Percentiles rank a stretch among this genome's conserved stretches.
phyloP scores from a whole-genome alignment of 2,888 invertebrate genomes.

The Mantis religiosa region DNA sequence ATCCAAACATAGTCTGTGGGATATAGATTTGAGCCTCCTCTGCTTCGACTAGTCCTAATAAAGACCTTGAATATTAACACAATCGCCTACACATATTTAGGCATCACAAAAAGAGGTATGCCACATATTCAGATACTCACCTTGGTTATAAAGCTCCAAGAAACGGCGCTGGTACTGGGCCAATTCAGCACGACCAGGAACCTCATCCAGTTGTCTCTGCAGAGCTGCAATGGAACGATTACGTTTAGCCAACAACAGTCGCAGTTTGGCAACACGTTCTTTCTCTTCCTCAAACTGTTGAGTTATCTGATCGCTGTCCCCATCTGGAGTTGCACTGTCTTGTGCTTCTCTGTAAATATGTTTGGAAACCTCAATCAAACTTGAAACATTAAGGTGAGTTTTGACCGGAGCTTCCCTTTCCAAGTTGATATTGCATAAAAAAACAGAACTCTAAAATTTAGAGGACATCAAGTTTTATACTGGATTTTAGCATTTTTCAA shows the following conservation, averaged over 20 bases:
- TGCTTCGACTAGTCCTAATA: too few relatives aligned
- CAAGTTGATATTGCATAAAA: not conserved
- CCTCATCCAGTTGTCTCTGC: conserved; percentile 83
- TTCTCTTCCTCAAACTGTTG: conserved; percentile 59
- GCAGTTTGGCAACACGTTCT: conserved; percentile 54
- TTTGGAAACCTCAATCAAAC: too few relatives aligned
- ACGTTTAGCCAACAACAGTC: conserved; percentile 70
- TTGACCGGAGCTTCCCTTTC: too few relatives aligned
- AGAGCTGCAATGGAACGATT: conserved; percentile 76
- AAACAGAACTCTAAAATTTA: too few relatives aligned
- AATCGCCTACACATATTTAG: too few relatives aligned
- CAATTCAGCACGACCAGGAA: conserved; percentile 88
- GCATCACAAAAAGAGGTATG: too few relatives aligned
- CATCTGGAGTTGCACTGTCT: conserved; percentile 31
- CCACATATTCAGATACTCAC: conserved; percentile 42
- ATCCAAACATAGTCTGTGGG: too few relatives aligned
- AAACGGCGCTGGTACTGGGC: conserved; percentile 94
- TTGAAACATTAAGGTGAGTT: too few relatives aligned
- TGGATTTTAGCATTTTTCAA: too few relatives aligned
- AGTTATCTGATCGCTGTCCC: conserved; percentile 41
- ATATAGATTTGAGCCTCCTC: too few relatives aligned
- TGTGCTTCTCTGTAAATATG: conserved; percentile 35
- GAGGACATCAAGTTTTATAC: too few relatives aligned
- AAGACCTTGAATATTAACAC: too few relatives aligned
- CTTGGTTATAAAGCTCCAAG: conserved; percentile 92